Evolutionary conservation across 2,888 invertebrate species (phyloP).

Genomic region (Protophormia terraenovae): DNA sequence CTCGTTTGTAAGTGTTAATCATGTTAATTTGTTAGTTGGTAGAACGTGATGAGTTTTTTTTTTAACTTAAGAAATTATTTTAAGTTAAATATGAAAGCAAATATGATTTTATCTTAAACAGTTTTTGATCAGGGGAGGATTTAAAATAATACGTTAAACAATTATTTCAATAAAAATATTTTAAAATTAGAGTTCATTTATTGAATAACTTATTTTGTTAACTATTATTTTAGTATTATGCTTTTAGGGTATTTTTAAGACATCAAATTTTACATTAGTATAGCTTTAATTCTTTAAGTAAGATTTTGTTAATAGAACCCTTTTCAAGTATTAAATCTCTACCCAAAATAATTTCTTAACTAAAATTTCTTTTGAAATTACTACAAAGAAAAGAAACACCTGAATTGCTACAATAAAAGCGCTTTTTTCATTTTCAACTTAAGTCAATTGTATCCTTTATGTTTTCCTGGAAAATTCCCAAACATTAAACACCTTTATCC

Average conservation of each 20-base stretch:
- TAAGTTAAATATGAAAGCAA: not conserved
- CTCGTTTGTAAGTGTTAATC: constrained; percentile 59
- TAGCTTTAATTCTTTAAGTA: no score
- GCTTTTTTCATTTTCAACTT: not conserved
- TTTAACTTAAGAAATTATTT: not conserved
- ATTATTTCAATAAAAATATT: not conserved
- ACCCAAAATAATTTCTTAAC: no score
- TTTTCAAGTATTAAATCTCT: no score
- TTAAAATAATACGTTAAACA: not conserved
- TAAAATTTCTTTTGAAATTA: no score
- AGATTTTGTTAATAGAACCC: no score
- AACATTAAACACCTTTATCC: not conserved
- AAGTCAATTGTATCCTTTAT: not conserved
- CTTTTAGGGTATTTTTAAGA: no score
- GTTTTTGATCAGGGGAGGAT: not conserved
- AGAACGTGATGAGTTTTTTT: constrained; percentile 50
- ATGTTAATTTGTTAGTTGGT: constrained; percentile 61
- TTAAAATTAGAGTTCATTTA: not conserved
- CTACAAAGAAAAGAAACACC: no score
- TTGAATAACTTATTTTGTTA: no score
- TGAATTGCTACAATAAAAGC: no score
- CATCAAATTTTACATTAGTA: no score
- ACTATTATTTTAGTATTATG: no score
- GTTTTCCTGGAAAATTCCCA: not conserved
- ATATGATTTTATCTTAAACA: not conserved